These are phyloP conservation scores for Pangasius macronema DNA, from an alignment of 2,797 vertebrate genomes.

Conservation along the genomic window DNA sequence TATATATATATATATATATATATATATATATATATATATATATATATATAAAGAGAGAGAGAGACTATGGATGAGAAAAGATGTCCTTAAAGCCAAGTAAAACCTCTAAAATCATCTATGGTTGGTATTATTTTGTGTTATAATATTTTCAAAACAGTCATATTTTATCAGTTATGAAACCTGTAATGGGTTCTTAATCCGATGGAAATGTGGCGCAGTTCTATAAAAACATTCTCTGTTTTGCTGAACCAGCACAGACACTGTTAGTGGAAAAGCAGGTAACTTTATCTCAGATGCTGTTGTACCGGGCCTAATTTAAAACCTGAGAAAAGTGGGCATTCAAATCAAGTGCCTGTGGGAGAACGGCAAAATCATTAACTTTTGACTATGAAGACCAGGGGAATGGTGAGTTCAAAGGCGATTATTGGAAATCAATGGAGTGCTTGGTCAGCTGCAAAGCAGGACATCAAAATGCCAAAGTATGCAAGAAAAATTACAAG, in stretches of 20 bases:
- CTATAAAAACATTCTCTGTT: neutral
- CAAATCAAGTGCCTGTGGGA: slow-evolving; percentile 48
- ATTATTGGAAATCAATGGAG: slow-evolving; percentile 61
- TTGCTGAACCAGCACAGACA: slow-evolving; percentile 44
- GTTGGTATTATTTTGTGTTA: neutral
- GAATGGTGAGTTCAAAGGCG: slow-evolving; percentile 59
- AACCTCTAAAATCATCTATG: neutral
- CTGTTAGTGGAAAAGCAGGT: neutral
- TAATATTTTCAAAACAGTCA: neutral
- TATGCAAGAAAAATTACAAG: slow-evolving; percentile 57
- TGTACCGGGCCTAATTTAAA: slow-evolving; percentile 33
- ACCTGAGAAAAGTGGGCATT: slow-evolving; percentile 24
- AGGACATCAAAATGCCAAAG: slow-evolving; percentile 58
- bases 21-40: too few relatives aligned
- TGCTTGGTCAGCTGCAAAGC: slow-evolving; percentile 56
- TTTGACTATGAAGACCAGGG: slow-evolving; percentile 51
- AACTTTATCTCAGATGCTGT: slow-evolving; percentile 3
- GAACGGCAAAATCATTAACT: slow-evolving; percentile 57
- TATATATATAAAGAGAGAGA: too few relatives aligned
- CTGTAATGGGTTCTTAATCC: neutral
- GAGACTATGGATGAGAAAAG: neutral
- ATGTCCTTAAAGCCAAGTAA: neutral
- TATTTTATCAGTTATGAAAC: neutral
- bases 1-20: too few relatives aligned
- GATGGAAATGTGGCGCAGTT: neutral